Base-by-base conservation (phyloP, 2,888 invertebrate species). In the Synergus itoensis region DNA sequence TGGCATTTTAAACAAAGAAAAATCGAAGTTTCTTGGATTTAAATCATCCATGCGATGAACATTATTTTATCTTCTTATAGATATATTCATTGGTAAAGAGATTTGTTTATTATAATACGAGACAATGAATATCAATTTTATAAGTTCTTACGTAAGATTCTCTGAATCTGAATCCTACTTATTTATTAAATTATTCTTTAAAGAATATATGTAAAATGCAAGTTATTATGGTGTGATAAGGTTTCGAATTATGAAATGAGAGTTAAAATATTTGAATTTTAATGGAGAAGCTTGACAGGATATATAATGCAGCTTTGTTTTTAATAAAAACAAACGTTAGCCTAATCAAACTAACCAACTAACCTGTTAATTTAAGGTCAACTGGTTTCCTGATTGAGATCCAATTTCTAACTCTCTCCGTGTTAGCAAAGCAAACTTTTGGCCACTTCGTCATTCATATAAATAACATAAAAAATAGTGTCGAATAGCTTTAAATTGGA, bases 351-450 rank as follows among this genome's bases (percentile, higher is more conserved):
- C 48, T 69, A 48, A 9, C 4, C 28, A 48, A 69, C 69, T 48
- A 69, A 53, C 48, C 69, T 48, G 69, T 48, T 69, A 69, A 69
- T 69, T 69, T 53, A 48, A n/a, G 69, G 69, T 69, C 69, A 48
- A 53, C 36, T 69, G 69, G 36, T 67, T 67, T 67, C 67, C 67
- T 67, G 45, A 45, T 53, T 69, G 48, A 48, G 48, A 48, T 48
- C 36, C 28, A 69, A 69, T 69, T 69, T 69, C 36, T 53, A 53
- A 69, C 69, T 69, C 69, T 69, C 69, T 53, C 69, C 69, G 16
- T 69, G 48, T 5, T 69, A 21, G 21, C 21, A 21, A 21, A 21
- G 21, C 21, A 21, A 21, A 21, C 21, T 21, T 1, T 28, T 28
- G 28, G 2, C 1, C 28, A 28, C 28, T 28, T 28, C 28, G 28